Percentiles rank a stretch among this genome's conserved stretches.
Conservation (phyloP, 2,113 vertebrate species). For the Campylorhamphus procurvoides region DNA sequence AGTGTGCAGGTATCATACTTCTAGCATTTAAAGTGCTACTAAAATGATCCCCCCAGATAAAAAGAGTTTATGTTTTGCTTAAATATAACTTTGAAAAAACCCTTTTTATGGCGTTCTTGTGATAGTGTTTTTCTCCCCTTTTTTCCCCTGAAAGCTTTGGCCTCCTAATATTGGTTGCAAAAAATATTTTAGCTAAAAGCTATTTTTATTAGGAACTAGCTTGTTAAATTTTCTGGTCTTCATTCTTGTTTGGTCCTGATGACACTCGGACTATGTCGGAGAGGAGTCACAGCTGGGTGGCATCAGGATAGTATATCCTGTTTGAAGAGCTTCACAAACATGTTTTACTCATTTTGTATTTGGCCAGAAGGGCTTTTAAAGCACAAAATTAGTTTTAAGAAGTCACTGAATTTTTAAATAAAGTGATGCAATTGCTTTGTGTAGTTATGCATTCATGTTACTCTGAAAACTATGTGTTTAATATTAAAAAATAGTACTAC, state of each 20-base stretch:
- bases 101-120: fast-evolving
- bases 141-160: neutral
- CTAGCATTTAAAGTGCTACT: neutral
- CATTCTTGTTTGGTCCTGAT: neutral
- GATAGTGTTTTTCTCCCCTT: fast-evolving
- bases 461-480: neutral
- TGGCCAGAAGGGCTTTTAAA: neutral
- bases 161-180: neutral
- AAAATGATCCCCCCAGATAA: neutral
- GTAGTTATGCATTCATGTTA: neutral
- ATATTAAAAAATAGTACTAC: neutral
- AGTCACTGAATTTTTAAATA: neutral
- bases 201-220: neutral
- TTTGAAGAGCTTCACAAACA: neutral
- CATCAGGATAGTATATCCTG: neutral
- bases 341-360: neutral
- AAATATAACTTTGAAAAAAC: neutral
- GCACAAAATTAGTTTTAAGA: neutral
- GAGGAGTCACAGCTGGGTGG: neutral
- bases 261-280: neutral
- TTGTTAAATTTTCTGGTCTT: neutral
- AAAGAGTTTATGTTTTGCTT: neutral
- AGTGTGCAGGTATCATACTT: neutral
- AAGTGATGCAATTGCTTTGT: fast-evolving
- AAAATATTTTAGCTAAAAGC: neutral